phyloP scores from a whole-genome alignment of 64 coral and sea anemone genomes.

The Montipora cactus region DNA sequence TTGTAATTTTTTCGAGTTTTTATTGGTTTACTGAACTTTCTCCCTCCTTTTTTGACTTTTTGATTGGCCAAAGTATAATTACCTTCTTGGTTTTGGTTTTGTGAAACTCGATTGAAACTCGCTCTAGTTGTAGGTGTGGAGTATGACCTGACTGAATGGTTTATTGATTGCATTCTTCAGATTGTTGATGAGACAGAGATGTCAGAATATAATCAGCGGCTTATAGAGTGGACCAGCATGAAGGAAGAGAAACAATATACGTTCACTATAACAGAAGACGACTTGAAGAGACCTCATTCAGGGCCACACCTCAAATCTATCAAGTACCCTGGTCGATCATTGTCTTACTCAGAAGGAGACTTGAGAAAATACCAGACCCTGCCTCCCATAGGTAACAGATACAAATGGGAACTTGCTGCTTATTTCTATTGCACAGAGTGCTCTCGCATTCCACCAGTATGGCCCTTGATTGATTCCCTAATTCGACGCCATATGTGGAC shows the following conservation, averaged over 20 bases:
- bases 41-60: no score
- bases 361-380: slow-evolving; percentile 83
- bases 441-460: no score
- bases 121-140: no score
- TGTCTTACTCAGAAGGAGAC: slow-evolving; percentile 92
- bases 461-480: no score
- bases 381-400: slow-evolving; percentile 79
- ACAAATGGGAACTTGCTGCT: background rate
- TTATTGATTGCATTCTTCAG: slow-evolving; percentile 26
- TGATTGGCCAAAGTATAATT: no score
- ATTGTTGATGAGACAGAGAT: slow-evolving; percentile 97
- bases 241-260: slow-evolving; percentile 94
- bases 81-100: no score
- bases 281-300: slow-evolving; percentile 68
- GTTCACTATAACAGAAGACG: slow-evolving; percentile 95
- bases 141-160: no score
- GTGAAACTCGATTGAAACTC: no score
- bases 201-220: slow-evolving; percentile 85
- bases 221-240: slow-evolving; percentile 88
- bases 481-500: no score
- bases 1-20: no score
- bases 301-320: slow-evolving; percentile 65
- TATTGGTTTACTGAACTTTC: no score
- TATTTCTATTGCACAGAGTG: no score
- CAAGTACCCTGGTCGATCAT: slow-evolving; percentile 26